Evolutionary conservation across 35 echinoderm and acorn worm species (phyloP).

Genomic region (Strongylocentrotus purpuratus): DNA sequence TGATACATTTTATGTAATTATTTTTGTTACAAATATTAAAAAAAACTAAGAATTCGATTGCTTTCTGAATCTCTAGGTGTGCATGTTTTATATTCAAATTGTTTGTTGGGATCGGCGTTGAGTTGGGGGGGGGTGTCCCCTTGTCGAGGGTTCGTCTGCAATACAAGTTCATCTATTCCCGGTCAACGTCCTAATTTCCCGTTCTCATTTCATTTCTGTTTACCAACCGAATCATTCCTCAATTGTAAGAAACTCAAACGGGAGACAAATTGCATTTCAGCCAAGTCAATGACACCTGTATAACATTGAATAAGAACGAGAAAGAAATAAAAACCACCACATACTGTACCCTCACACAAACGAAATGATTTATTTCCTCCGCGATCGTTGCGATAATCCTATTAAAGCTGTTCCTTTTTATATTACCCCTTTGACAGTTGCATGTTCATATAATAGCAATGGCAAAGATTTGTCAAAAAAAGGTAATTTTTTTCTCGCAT

Average conservation of each 20-base stretch:
- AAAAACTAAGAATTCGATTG: neutral
- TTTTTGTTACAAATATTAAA: neutral
- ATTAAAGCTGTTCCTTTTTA: neutral
- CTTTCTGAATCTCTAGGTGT: no score
- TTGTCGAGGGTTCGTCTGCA: neutral
- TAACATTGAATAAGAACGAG: neutral
- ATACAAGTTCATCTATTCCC: neutral
- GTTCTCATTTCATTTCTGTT: neutral
- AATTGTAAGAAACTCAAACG: neutral
- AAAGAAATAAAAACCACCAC: neutral
- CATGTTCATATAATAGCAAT: neutral
- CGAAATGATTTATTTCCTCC: neutral
- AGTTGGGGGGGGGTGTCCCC: neutral
- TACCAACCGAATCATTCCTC: neutral
- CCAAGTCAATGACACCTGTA: neutral
- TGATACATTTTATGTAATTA: neutral
- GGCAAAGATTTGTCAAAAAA: neutral
- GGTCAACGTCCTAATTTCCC: neutral
- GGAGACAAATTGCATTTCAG: neutral
- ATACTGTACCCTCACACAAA: constrained; percentile 7
- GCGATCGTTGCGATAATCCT: neutral
- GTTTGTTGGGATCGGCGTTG: neutral
- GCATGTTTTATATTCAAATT: neutral
- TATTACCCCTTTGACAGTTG: neutral
- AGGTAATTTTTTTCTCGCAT: neutral